These are phyloP conservation scores for Dyspetes luteomarginatus DNA, from an alignment of 2,888 invertebrate species.

Conservation along the genomic window DNA sequence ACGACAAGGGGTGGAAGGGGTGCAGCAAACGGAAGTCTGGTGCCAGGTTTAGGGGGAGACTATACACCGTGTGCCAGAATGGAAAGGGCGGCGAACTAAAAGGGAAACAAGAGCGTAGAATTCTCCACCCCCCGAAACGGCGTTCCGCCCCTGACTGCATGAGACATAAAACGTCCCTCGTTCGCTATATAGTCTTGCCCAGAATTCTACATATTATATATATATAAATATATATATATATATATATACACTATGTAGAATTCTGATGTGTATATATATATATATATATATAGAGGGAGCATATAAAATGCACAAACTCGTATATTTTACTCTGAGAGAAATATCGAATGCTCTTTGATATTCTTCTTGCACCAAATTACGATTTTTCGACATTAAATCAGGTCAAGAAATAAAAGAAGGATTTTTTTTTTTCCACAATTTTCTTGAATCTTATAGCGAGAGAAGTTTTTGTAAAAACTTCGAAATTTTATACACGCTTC, in stretches of 20 bases:
- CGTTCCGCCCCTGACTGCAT: constrained; percentile 27
- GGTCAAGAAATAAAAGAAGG: neutral
- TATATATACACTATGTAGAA: too few relatives aligned
- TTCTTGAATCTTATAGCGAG: neutral
- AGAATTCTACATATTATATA: constrained; percentile 12
- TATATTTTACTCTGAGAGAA: constrained; percentile 30
- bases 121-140: constrained; percentile 24
- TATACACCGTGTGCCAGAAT: neutral
- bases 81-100: constrained; percentile 4
- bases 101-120: constrained; percentile 11
- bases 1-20: constrained; percentile 38
- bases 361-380: neutral
- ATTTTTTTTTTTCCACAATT: neutral
- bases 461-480: too few relatives aligned
- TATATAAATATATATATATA: constrained; percentile 10
- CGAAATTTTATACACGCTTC: too few relatives aligned
- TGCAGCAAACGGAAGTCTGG: constrained; percentile 46
- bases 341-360: constrained; percentile 39
- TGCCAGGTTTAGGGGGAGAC: constrained; percentile 26
- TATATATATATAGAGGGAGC: constrained; percentile 17
- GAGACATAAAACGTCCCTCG: constrained; percentile 50
- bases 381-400: constrained; percentile 14
- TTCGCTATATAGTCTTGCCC: constrained; percentile 23
- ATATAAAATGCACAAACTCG: constrained; percentile 14
- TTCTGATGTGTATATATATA: constrained; percentile 10